phyloP scores from a whole-genome alignment of 2,113 vertebrate genomes.

The Eubucco bourcierii region DNA sequence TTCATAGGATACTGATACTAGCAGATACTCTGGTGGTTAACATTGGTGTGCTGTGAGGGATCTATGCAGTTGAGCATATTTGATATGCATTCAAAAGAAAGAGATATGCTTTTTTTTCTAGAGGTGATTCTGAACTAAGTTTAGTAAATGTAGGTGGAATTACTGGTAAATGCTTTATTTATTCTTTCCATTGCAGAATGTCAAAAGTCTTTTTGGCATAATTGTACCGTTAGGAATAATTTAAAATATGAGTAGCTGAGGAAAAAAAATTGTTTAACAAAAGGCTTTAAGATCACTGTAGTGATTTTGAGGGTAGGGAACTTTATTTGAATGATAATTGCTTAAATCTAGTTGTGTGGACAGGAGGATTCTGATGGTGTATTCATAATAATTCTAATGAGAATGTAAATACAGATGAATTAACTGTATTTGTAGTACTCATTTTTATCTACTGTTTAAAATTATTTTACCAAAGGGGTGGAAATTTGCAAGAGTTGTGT shows the following conservation, averaged over 20 bases:
- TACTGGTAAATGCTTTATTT: conserved; percentile 57
- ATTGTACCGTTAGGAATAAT: conserved; percentile 1
- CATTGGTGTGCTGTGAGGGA: background rate
- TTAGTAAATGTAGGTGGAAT: conserved; percentile 59
- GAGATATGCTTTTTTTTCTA: conserved; percentile 15
- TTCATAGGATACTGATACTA: background rate
- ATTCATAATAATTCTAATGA: background rate
- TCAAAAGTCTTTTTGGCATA: background rate
- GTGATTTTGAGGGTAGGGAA: conserved; percentile 2
- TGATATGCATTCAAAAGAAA: conserved; percentile 1
- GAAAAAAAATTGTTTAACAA: conserved; percentile 2
- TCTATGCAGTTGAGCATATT: background rate
- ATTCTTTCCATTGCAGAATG: conserved; percentile 31
- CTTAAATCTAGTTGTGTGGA: background rate
- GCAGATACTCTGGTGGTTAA: background rate
- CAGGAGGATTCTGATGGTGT: background rate
- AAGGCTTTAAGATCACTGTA: conserved; percentile 7
- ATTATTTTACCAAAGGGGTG: background rate
- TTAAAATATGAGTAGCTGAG: background rate
- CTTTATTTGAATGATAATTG: background rate
- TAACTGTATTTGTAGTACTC: background rate
- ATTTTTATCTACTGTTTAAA: background rate
- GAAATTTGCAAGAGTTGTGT: background rate
- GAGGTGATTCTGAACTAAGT: conserved; percentile 39
- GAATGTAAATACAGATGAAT: background rate